phyloP scores from a whole-genome alignment of 2,113 vertebrate genomes.

The Callithrix jacchus region DNA sequence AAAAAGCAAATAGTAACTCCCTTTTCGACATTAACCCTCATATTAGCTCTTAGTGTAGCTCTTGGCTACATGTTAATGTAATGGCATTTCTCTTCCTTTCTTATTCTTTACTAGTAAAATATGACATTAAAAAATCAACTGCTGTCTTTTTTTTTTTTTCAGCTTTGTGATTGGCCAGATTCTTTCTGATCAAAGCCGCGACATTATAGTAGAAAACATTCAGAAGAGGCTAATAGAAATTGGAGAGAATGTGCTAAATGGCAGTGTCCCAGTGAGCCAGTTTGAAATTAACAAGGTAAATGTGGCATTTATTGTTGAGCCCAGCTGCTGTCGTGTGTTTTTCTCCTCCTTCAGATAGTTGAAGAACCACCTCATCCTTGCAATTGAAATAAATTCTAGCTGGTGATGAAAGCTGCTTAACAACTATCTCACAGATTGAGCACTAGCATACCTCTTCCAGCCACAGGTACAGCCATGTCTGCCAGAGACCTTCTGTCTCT shows the following conservation, averaged over 20 bases:
- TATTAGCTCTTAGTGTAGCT: conserved; percentile 38
- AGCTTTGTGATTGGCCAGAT: conserved; percentile 98
- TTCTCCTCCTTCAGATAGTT: conserved; percentile 56
- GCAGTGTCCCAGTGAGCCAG: conserved; percentile 87
- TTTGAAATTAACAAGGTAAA: conserved; percentile 98
- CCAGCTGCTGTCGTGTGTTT: conserved; percentile 62
- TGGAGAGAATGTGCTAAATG: conserved; percentile 92
- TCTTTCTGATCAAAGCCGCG: conserved; percentile 95
- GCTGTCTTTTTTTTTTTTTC: neutral
- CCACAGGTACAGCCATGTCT: neutral
- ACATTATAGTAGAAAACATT: conserved; percentile 97
- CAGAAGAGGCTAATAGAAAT: conserved; percentile 94
- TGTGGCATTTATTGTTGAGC: conserved; percentile 64
- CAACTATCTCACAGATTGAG: neutral
- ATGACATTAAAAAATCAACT: conserved; percentile 28
- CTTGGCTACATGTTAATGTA: conserved; percentile 33
- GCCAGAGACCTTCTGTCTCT: neutral
- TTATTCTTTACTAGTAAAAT: conserved; percentile 40
- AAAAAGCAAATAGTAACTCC: conserved; percentile 8
- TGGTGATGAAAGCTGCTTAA: conserved; percentile 42
- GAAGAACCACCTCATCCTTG: conserved; percentile 57
- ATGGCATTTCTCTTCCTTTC: conserved; percentile 32
- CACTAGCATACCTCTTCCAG: conserved; percentile 39
- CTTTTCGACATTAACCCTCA: conserved; percentile 31
- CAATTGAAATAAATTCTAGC: conserved; percentile 59